Conservation (phyloP, 2,888 invertebrate genomes). For the Endomychus coccineus region DNA sequence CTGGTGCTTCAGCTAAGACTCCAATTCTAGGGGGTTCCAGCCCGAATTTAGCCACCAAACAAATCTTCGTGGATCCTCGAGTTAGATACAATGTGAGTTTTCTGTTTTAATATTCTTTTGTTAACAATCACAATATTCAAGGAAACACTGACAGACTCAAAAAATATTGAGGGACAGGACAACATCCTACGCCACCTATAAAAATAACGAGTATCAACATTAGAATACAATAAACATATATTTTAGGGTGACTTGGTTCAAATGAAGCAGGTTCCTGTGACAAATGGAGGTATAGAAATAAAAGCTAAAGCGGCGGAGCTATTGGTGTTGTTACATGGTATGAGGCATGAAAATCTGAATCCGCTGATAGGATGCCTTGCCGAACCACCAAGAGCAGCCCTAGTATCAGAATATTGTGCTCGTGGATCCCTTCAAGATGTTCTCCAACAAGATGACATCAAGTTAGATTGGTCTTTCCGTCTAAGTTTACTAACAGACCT, state of each 20-base stretch:
- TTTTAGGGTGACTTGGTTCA: conserved; percentile 82
- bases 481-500: conserved; percentile 88
- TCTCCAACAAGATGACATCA: conserved; percentile 81
- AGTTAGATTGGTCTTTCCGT: conserved; percentile 92
- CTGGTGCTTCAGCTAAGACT: conserved; percentile 57
- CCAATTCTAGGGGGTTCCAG: conserved; percentile 40
- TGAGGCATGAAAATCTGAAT: conserved; percentile 88
- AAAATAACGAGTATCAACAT: too few species aligned
- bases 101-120: conserved; percentile 7
- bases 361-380: conserved; percentile 80
- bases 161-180: too few species aligned
- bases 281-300: conserved; percentile 50
- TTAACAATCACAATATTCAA: too few species aligned
- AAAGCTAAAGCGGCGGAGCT: conserved; percentile 74
- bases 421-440: conserved; percentile 85
- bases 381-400: conserved; percentile 67
- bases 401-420: conserved; percentile 82
- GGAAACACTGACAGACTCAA: too few species aligned
- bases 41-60: conserved; percentile 53
- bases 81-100: conserved; percentile 79
- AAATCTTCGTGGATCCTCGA: conserved; percentile 60
- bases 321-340: conserved; percentile 69
- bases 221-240: too few species aligned
- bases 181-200: too few species aligned
- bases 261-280: conserved; percentile 66